Evolutionary conservation across 2,797 vertebrate species (phyloP).

Genomic region (Tarsius wallacei): DNA sequence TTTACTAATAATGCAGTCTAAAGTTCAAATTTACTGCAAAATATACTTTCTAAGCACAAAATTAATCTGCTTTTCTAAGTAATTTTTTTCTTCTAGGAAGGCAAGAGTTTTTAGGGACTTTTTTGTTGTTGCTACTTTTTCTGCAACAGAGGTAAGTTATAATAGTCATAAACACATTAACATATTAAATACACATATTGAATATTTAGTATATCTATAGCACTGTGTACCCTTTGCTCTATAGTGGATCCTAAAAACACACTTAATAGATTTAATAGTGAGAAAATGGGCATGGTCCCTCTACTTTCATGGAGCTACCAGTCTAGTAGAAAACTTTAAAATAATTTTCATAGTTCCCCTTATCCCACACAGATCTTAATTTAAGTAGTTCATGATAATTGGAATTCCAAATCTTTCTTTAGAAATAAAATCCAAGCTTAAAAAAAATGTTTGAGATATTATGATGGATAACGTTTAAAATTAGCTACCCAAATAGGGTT

Average conservation of each 20-base stretch:
- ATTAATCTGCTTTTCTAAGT: not conserved
- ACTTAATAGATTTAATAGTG: not conserved
- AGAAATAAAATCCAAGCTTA: slow-evolving; percentile 59
- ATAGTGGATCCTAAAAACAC: not conserved
- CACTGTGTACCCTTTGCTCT: not conserved
- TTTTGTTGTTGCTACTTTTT: not conserved
- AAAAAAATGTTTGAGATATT: slow-evolving; percentile 51
- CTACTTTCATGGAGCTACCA: not conserved
- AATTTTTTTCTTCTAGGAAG: slow-evolving; percentile 3
- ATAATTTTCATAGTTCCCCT: not conserved
- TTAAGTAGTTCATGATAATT: slow-evolving; percentile 42
- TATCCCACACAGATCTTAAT: slow-evolving; percentile 18
- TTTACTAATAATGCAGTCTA: not conserved
- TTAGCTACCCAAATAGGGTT: slow-evolving; percentile 2
- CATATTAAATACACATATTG: not conserved
- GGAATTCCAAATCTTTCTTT: not conserved
- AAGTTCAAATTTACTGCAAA: slow-evolving; percentile 1
- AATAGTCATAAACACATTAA: not conserved
- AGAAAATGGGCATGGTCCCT: not conserved
- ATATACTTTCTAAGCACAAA: not conserved
- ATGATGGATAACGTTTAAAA: slow-evolving; percentile 30
- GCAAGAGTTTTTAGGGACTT: not conserved
- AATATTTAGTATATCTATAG: not conserved
- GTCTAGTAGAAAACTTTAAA: not conserved
- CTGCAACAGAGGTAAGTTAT: not conserved